Evolutionary conservation across 2,113 vertebrate species (phyloP).

Genomic region (Oryzias woworae): DNA sequence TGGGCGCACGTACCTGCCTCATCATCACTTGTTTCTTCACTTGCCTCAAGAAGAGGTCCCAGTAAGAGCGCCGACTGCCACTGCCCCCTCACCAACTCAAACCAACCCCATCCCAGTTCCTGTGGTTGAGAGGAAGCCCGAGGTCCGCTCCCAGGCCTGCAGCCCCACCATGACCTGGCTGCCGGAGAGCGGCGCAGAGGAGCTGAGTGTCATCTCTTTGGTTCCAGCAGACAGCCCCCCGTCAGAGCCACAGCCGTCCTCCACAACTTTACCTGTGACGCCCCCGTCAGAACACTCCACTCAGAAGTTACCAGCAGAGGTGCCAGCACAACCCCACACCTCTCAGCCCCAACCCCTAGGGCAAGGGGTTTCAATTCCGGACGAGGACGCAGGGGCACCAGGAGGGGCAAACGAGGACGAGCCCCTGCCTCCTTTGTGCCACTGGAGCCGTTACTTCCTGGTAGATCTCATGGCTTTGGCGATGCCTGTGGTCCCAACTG

Average conservation of each 20-base stretch:
- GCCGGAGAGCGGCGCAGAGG: slow-evolving; percentile 68
- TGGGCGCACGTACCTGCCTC: slow-evolving; percentile 75
- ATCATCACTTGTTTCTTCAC: slow-evolving; percentile 79
- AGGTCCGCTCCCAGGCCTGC: slow-evolving; percentile 85
- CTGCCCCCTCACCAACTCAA: not conserved
- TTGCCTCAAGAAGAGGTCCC: slow-evolving; percentile 87
- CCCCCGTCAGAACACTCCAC: slow-evolving; percentile 22
- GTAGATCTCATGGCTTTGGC: slow-evolving; percentile 92
- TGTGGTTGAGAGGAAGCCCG: slow-evolving; percentile 82
- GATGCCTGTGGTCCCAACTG: slow-evolving; percentile 88
- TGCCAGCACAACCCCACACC: slow-evolving; percentile 53
- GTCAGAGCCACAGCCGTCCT: slow-evolving; percentile 32
- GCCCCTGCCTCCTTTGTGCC: slow-evolving; percentile 68
- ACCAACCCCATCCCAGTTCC: slow-evolving; percentile 50
- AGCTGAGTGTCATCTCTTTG: slow-evolving; percentile 65
- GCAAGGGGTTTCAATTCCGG: slow-evolving; percentile 15
- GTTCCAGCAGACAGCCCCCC: slow-evolving; percentile 31
- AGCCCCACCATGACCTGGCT: slow-evolving; percentile 83
- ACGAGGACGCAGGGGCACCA: slow-evolving; percentile 23
- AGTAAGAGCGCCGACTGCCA: slow-evolving; percentile 53
- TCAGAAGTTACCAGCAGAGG: slow-evolving; percentile 3
- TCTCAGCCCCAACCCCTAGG: slow-evolving; percentile 63
- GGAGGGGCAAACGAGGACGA: slow-evolving; percentile 34
- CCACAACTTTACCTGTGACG: slow-evolving; percentile 40
- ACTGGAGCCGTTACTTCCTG: slow-evolving; percentile 96